phyloP scores from a whole-genome alignment of 2,888 invertebrate genomes.

The Pinctada fucata region DNA sequence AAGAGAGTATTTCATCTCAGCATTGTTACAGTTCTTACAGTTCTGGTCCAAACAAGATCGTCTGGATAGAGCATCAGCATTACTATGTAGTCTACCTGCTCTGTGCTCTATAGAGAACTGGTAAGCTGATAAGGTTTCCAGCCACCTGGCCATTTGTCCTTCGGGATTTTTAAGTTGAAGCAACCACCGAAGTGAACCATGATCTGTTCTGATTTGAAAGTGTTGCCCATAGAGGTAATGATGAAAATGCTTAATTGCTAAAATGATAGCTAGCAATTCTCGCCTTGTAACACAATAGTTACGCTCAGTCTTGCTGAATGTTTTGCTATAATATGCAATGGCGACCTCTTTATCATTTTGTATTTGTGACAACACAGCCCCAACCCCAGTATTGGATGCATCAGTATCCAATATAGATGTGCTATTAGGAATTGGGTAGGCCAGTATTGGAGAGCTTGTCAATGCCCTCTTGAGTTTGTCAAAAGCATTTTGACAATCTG shows the following conservation, averaged over 20 bases:
- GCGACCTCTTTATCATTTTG: constrained; percentile 34
- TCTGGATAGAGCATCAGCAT: constrained; percentile 37
- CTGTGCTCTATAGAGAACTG: constrained; percentile 34
- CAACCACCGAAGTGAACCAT: constrained; percentile 32
- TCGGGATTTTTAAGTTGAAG: constrained; percentile 42
- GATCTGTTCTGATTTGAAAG: constrained; percentile 32
- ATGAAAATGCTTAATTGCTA: constrained; percentile 26
- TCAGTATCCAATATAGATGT: background rate
- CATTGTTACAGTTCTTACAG: background rate
- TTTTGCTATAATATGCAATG: constrained; percentile 40
- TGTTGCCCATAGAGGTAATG: constrained; percentile 31
- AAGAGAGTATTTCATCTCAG: background rate
- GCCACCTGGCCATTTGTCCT: constrained; percentile 31
- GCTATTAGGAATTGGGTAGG: constrained; percentile 35
- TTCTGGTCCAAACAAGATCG: constrained; percentile 26
- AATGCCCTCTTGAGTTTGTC: too few relatives aligned
- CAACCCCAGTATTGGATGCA: constrained; percentile 20
- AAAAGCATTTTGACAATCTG: too few relatives aligned
- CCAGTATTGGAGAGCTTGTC: constrained; percentile 40
- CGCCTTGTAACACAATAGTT: constrained; percentile 28
- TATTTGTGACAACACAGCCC: constrained; percentile 39
- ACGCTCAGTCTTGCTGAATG: constrained; percentile 23
- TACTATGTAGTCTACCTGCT: constrained; percentile 37
- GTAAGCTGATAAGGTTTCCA: constrained; percentile 23
- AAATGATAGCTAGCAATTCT: constrained; percentile 19